phyloP scores from a whole-genome alignment of 2,888 invertebrate genomes.

The Habrosyne pyritoides region DNA sequence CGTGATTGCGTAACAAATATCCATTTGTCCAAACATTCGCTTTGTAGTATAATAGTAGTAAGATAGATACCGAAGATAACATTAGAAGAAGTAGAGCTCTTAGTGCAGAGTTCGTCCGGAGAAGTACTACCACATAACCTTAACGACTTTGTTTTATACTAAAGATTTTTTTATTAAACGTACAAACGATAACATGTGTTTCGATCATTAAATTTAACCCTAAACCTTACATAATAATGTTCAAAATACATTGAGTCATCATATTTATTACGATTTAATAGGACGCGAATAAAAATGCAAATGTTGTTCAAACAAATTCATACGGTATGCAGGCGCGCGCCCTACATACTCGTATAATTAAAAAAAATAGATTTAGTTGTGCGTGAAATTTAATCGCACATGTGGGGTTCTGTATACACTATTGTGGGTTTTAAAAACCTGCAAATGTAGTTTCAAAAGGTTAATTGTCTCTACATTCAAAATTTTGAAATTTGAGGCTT shows the following conservation, averaged over 20 bases:
- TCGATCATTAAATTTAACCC: conserved; percentile 30
- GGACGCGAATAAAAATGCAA: conserved; percentile 56
- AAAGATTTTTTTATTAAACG: too few species aligned
- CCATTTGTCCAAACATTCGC: too few species aligned
- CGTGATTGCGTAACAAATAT: too few species aligned
- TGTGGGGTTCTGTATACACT: conserved; percentile 15
- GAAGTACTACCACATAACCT: too few species aligned
- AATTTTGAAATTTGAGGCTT: too few species aligned
- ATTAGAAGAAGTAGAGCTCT: too few species aligned
- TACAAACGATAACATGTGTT: conserved; percentile 29
- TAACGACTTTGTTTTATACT: too few species aligned
- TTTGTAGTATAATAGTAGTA: too few species aligned
- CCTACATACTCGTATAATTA: conserved; percentile 24
- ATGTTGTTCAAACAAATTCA: conserved; percentile 56
- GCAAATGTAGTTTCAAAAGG: too few species aligned
- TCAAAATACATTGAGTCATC: conserved; percentile 51
- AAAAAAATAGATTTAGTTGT: conserved; percentile 29
- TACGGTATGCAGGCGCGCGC: conserved; percentile 20
- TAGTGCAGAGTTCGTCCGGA: too few species aligned
- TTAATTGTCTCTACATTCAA: too few species aligned
- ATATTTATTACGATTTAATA: conserved; percentile 68
- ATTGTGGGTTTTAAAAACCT: not conserved
- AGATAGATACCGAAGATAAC: too few species aligned
- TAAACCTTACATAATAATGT: conserved; percentile 14
- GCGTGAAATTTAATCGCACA: conserved; percentile 37